Conservation (phyloP, 2,113 vertebrate genomes). For the Stictonetta naevosa region DNA sequence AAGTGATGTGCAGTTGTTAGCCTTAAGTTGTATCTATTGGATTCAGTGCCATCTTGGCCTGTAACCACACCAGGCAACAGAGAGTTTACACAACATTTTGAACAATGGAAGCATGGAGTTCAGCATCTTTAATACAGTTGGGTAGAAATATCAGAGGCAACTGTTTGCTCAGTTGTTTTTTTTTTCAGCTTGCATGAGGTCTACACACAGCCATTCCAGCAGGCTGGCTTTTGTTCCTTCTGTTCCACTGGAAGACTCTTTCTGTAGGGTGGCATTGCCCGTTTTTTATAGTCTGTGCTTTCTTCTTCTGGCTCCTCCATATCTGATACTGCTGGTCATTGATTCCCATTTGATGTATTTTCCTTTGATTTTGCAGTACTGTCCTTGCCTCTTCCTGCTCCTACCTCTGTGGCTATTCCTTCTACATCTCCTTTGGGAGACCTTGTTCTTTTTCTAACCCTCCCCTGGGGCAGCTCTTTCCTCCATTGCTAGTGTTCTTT, state of each 20-base stretch:
- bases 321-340: not conserved
- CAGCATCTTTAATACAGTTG: not conserved
- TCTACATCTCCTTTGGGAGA: not conserved
- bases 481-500: not conserved
- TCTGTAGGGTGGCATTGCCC: not conserved
- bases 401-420: not conserved
- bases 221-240: not conserved
- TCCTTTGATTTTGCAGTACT: not conserved
- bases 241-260: not conserved
- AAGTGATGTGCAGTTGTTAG: not conserved
- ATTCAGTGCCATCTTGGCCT: not conserved
- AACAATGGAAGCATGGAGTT: not conserved
- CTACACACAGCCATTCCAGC: not conserved
- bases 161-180: not conserved
- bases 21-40: not conserved
- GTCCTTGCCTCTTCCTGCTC: not conserved
- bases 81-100: not conserved
- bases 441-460: not conserved
- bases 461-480: not conserved
- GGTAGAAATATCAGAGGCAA: not conserved
- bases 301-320: not conserved
- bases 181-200: not conserved
- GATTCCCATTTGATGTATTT: not conserved
- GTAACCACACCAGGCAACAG: not conserved
- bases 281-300: not conserved